These are phyloP conservation scores for Chroicocephalus ridibundus DNA, from an alignment of 2,113 vertebrate species.

Conservation along the genomic window DNA sequence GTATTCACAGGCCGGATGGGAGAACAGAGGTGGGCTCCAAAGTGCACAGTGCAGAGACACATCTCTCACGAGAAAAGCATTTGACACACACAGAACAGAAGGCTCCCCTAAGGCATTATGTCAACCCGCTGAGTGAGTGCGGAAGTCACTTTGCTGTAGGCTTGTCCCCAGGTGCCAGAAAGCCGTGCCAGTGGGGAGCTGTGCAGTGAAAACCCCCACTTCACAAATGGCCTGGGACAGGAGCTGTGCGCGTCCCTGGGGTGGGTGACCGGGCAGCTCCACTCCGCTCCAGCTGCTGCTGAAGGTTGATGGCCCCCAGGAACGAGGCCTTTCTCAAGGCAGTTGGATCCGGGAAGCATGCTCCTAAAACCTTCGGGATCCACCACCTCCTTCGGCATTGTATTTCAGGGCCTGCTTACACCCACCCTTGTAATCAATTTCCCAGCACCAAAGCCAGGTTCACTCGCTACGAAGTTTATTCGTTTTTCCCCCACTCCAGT, in stretches of 20 bases:
- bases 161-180: neutral
- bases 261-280: neutral
- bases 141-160: neutral
- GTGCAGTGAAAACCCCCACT: neutral
- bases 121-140: neutral
- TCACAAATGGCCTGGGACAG: neutral
- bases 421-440: neutral
- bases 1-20: neutral
- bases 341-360: neutral
- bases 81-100: neutral
- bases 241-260: neutral
- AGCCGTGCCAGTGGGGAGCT: neutral
- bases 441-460: neutral
- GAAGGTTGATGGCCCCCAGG: no score
- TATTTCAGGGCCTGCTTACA: neutral
- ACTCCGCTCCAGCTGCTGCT: neutral
- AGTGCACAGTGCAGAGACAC: neutral
- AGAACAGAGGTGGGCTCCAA: neutral
- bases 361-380: neutral
- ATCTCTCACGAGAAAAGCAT: neutral
- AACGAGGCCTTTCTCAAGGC: neutral
- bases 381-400: neutral
- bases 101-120: neutral
- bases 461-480: fast-evolving
- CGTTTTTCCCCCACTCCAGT: no score